Conservation (phyloP, 2,888 invertebrate genomes). For the Agelastica alni region DNA sequence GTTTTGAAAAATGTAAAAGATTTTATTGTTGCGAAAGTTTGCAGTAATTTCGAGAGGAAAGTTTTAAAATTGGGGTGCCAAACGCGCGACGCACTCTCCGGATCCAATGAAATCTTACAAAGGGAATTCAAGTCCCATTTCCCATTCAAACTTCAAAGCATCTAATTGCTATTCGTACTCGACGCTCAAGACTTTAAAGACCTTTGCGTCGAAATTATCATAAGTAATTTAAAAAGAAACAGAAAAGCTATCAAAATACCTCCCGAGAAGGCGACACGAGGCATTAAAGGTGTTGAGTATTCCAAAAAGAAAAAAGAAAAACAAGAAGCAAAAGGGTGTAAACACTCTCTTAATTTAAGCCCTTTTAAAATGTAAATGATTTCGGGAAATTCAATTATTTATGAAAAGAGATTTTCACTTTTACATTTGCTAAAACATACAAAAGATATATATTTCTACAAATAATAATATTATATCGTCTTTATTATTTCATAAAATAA, state of each 20-base stretch:
- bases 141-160: conserved; percentile 3
- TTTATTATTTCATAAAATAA: too few relatives aligned
- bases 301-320: conserved; percentile 10
- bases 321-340: conserved; percentile 5
- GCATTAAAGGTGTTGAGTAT: conserved; percentile 13
- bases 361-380: conserved; percentile 26
- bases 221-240: conserved; percentile 13
- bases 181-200: background rate
- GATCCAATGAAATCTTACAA: background rate
- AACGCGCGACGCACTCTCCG: background rate
- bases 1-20: too few relatives aligned
- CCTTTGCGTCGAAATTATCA: conserved; percentile 3
- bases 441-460: too few relatives aligned
- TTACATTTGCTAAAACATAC: conserved; percentile 18
- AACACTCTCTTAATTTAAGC: conserved; percentile 23
- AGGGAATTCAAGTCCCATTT: background rate
- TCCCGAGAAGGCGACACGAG: conserved; percentile 8
- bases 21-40: too few relatives aligned
- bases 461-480: too few relatives aligned
- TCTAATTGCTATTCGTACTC: conserved; percentile 5
- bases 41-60: too few relatives aligned
- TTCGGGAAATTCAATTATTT: conserved; percentile 22
- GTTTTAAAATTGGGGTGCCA: background rate
- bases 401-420: conserved; percentile 16
- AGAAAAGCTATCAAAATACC: conserved; percentile 14